Base-by-base conservation (phyloP, 2,113 vertebrate species). In the Oxygymnocypris stewartii region DNA sequence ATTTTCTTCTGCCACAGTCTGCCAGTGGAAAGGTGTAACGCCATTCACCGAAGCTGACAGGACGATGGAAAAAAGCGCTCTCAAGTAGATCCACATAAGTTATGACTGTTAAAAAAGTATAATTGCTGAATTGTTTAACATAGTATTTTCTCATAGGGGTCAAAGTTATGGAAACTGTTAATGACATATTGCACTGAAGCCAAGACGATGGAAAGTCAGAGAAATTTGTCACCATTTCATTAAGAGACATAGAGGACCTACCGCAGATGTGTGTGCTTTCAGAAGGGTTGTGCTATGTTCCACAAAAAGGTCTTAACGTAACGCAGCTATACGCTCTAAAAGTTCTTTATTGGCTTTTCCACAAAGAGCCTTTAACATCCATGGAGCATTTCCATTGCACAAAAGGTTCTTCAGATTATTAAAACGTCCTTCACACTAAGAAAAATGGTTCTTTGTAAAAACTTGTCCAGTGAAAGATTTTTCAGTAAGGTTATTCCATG, bases 201-300 rank as follows among this genome's bases (percentile, higher is more conserved):
- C 88, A 92, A 92, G 91, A 93, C 93, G 91, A 91, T 90, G 92
- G 92, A 88, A 93, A 88, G 74, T 90, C 89, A 88, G 88, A 90
- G 90, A 93, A 94, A 96, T 96, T 95, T 95, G 94, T 95, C 95
- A 96, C 90, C 94, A 94, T 95, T 96, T 96, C 94, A 93, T 95
- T 92, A 93, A 92, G 92, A 95, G 92, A 93, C 85, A 80, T 76
- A 87, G 89, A 90, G 89, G 87, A 93, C 88, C 90, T 82, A 89
- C 88, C 89, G 86, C 90, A 93, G 93, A 92, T 92, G 93, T 91
- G 94, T 92, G 31, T 42, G 59, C 31, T 63, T 79, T 89, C 79
- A 31, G 13, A 61, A 81, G 37, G 57, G 37, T 35, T 35, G 44
- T 16, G 51, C 44, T 42, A 28, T 28, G 57, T 82, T 25, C 13